Conservation (phyloP, 2,797 vertebrate species). For the Artibeus jamaicensis region DNA sequence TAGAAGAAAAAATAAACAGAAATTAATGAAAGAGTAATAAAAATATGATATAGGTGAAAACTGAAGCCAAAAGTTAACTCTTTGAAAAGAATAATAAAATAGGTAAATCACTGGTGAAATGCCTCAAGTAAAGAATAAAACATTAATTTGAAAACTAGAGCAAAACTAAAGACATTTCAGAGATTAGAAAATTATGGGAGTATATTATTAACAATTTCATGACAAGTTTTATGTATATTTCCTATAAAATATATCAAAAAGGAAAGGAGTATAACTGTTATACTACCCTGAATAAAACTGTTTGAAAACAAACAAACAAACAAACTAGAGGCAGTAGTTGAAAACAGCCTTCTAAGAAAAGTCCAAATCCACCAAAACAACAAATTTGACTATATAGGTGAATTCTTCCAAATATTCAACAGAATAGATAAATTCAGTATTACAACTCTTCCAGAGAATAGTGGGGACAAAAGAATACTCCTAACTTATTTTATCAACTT, state of each 20-base stretch:
- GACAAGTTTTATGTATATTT: not conserved
- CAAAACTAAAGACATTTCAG: not conserved
- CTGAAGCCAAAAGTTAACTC: not conserved
- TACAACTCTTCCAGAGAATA: not conserved
- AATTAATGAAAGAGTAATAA: not conserved
- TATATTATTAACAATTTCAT: not conserved
- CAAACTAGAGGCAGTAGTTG: not conserved
- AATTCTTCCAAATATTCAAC: not conserved
- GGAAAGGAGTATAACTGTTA: not conserved
- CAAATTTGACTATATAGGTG: not conserved
- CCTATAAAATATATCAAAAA: not conserved
- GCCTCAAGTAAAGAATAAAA: not conserved
- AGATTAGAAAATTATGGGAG: not conserved
- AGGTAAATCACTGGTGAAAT: not conserved
- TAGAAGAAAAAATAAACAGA: not conserved
- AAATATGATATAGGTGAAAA: not conserved
- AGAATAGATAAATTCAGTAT: not conserved
- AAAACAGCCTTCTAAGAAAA: not conserved
- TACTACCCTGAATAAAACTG: not conserved
- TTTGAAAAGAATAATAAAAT: not conserved
- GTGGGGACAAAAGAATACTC: not conserved
- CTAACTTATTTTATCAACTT: not conserved
- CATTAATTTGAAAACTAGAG: not conserved
- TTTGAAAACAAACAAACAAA: not conserved
- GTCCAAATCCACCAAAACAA: not conserved